Conservation (phyloP, 2,888 invertebrate species). For the Apamea crenata region DNA sequence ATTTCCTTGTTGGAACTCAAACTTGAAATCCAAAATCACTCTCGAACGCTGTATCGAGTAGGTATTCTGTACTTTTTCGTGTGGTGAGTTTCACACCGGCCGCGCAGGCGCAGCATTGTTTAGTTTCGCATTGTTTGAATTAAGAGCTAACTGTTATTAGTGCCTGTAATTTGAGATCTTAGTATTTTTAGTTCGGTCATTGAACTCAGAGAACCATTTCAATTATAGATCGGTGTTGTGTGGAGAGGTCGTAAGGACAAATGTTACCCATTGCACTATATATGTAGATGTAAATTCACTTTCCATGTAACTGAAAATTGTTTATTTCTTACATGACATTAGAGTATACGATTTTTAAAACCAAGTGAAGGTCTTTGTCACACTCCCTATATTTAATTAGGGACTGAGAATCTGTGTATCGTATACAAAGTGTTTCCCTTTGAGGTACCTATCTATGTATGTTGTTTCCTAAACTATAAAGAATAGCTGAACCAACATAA, state of each 20-base stretch:
- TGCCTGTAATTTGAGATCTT: conserved; percentile 65
- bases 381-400: not conserved
- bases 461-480: not conserved
- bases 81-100: conserved; percentile 43
- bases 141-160: conserved; percentile 68
- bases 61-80: conserved; percentile 25
- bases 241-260: conserved; percentile 8
- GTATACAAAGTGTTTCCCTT: not conserved
- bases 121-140: conserved; percentile 66
- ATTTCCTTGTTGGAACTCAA: no score
- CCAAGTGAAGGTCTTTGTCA: not conserved
- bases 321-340: not conserved
- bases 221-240: conserved; percentile 36
- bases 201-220: conserved; percentile 41
- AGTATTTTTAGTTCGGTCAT: conserved; percentile 62
- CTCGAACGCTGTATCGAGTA: not conserved
- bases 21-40: not conserved
- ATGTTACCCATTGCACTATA: not conserved
- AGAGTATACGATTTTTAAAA: not conserved
- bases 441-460: not conserved
- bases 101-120: conserved; percentile 65
- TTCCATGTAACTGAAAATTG: no score
- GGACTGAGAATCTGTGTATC: not conserved
- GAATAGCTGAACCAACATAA: not conserved
- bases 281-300: not conserved